Evolutionary conservation across 2,888 invertebrate genomes (phyloP).

Genomic region (Serripes groenlandicus): DNA sequence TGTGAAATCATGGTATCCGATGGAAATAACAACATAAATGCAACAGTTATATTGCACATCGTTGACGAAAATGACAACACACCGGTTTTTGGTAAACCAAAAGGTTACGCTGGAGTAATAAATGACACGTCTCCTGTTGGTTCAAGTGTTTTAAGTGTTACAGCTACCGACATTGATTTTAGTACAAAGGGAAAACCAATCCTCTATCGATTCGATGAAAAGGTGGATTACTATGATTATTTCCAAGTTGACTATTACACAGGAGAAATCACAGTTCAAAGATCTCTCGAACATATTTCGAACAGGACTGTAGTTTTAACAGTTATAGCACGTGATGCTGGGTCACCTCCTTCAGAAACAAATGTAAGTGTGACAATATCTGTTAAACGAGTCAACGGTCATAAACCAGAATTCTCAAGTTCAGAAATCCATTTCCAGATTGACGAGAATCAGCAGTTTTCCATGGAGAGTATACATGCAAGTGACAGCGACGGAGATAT

Average conservation of each 20-base stretch:
- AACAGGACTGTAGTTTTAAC: background rate
- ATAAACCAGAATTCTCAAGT: background rate
- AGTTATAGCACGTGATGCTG: constrained; percentile 17
- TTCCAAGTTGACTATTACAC: constrained; percentile 12
- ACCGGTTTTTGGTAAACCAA: background rate
- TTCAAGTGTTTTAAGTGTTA: background rate
- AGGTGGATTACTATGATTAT: background rate
- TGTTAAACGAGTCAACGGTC: constrained; percentile 10
- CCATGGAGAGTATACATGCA: background rate
- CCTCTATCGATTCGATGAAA: background rate
- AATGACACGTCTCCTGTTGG: constrained; percentile 4
- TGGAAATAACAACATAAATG: background rate
- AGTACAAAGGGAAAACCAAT: background rate
- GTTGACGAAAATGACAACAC: constrained; percentile 36
- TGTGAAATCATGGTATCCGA: constrained; percentile 7
- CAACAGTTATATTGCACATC: constrained; percentile 12
- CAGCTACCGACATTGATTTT: constrained; percentile 4
- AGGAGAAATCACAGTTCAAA: constrained; percentile 1
- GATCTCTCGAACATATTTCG: background rate
- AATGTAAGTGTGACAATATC: background rate
- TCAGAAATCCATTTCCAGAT: background rate
- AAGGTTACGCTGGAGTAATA: background rate
- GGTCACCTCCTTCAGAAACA: background rate
- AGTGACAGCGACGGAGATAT: constrained; percentile 23
- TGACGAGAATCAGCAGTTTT: background rate